Base-by-base conservation (phyloP, 1,140 invertebrate species). In the Coboldia fuscipes region DNA sequence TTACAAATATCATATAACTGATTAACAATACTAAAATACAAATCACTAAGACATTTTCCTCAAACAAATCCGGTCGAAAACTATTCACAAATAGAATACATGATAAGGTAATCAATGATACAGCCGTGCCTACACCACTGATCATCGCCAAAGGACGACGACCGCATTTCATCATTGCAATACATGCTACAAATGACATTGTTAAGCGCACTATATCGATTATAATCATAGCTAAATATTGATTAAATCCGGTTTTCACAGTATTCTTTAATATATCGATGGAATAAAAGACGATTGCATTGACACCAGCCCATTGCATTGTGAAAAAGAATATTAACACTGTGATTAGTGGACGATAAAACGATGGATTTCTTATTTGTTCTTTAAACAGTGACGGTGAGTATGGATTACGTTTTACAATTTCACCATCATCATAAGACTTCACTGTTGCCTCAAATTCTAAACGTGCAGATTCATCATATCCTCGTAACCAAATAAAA, bases 241-340 rank as follows among this genome's bases (percentile, higher is more conserved):
- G 63, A 41, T 76, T 49, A 34, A 62, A 44, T 0, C 63, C 50
- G 14, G 52, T 50, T 3, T 57, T 62, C 2, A 68, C 47, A 3
- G 65, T 56, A 22, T 66, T 58, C 34, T 62, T 54, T 44, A 66
- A 63, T 39, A 70, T 71, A 21, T 63, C 56, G 14, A 77, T 70
- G 1, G 73, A 69, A 46, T 80, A 81, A 49, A 77, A 82, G 29
- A 68, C 68, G 2, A 82, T 59, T 1, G 71, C 72, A 45, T 80
- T 74, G 0, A 70, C 57, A 0, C 72, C 72, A 9, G 65, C 61
- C 37, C 70, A 69, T 40, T 75, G 71, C 35, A 60, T 59, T 0
- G 65, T 62, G 23, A 70, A 50, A 40, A 75, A 72, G 37, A 70
- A 65, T 14, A 65, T 38, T 9, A 61, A 56, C 43, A 72, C 60